Base-by-base conservation (phyloP, 2,888 invertebrate species). In the Thereva unica region DNA sequence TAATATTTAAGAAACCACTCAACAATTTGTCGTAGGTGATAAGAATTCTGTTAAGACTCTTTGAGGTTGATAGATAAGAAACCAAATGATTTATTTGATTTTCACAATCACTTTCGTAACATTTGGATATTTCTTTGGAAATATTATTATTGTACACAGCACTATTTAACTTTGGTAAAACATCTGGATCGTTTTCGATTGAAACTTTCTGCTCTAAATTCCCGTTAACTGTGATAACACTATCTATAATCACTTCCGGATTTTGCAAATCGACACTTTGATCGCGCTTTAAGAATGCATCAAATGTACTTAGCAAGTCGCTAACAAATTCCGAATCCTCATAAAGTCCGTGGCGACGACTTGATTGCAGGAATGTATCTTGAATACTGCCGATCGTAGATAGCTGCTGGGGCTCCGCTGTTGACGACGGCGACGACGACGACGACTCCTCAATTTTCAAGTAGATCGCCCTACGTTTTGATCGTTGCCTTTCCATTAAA, bases 281-380 rank as follows among this genome's bases (percentile, higher is more conserved):
- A 73, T 71, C 68, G 73, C 63, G 47, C 70, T 35, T 71, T 67
- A 52, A 72, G 68, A 59, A 73, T 68, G 64, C 45, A 66, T 76
- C 75, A 54, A 75, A 75, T 8, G 72, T 74, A 69, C 73, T 75
- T 23, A 79, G 72, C 68, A 79, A 74, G 72, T 78, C 78, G 66
- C 64, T 75, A 5, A 78, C 77, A 70, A 78, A 75, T 4, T 76
- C 75, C 5, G 76, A 75, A 68, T 54, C 63, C 38, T 78, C 78
- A 71, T 78, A 75, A 68, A 78, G 76, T 67, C 75, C 77, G 64
- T 76, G 73, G 59, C 78, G 74, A n/a, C 54, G 61, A n/a, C 45
- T 40, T 38, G 63, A 64, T 41, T 49, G 52, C 9, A 50, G 35
- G 10, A 64, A 23, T 38, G 64, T 52, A 12, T n/a, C 37, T n/a